Conservation (phyloP, 2,888 invertebrate species). For the Neelides folsomi region DNA sequence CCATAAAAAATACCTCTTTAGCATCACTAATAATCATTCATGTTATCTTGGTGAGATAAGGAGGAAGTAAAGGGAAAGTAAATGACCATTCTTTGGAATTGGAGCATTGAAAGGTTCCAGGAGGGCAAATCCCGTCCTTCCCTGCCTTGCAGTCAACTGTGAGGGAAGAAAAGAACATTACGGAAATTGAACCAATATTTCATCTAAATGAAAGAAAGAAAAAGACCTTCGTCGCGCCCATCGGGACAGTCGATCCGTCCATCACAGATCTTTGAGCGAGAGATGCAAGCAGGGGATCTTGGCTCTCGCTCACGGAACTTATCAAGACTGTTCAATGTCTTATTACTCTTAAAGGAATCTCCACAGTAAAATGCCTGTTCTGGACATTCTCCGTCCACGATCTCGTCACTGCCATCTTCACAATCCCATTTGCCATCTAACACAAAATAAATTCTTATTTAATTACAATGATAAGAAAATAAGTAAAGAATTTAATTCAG, state of each 20-base stretch:
- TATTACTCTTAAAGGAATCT: background rate
- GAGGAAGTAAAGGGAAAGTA: background rate
- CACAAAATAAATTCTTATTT: too few relatives aligned
- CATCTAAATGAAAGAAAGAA: background rate
- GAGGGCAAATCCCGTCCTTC: slow-evolving; percentile 23
- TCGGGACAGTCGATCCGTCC: slow-evolving; percentile 46
- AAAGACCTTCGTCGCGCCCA: slow-evolving; percentile 36
- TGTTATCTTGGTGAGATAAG: background rate
- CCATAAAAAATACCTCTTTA: background rate
- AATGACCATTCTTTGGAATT: slow-evolving; percentile 25
- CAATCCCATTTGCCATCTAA: background rate
- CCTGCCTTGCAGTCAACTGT: slow-evolving; percentile 18
- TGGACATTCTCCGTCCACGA: slow-evolving; percentile 45
- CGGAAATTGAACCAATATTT: background rate
- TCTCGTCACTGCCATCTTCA: slow-evolving; percentile 73
- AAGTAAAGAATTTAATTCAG: too few relatives aligned
- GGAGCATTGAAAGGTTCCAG: slow-evolving; percentile 30
- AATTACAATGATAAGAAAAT: too few relatives aligned
- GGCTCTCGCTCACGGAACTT: background rate
- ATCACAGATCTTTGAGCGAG: slow-evolving; percentile 66
- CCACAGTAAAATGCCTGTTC: slow-evolving; percentile 43
- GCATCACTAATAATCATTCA: background rate
- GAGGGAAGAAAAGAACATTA: background rate
- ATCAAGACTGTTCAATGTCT: background rate
- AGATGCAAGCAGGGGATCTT: slow-evolving; percentile 47